Evolutionary conservation across 2,113 vertebrate species (phyloP), one percentile per base, ranked within the genome.

Genomic region (Callipepla squamata): DNA sequence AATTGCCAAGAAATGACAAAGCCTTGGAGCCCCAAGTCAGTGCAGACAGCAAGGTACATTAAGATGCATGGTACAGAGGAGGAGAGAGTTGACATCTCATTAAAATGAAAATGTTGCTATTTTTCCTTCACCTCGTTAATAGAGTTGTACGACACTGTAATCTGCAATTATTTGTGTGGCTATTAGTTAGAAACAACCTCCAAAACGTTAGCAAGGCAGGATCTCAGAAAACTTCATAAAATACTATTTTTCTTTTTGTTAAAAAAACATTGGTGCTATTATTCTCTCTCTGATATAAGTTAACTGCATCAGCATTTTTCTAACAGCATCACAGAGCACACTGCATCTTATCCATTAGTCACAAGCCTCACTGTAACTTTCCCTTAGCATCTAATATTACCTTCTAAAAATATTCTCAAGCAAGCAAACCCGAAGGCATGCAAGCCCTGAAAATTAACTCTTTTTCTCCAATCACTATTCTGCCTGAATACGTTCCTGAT

Each of bases 31-130:
- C 91, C 92, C 92, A 95, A 96, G 90, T 97, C 94, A 85, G 90
- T n/a, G 45, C 84, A 96, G 96, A 92, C 87, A 94, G 91, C 76
- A 93, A 95, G 94, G 96, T 85, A 92, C 92, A 96, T 96, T 96
- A 95, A 96, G 95, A 97, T 95, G 93, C 96, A 85, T 38, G 34
- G 83, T 91, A 75, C 50, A 87, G 95, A 91, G 80, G 87, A 94
- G 88, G 91, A 94, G 92, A 94, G 65, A 95, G 68, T 55, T 96
- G 95, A 93, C 95, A 96, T 91, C 94, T 97, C 96, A 96, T 97
- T 98, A 97, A 97, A 98, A 97, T 96, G 96, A 97, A 97, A 97
- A 97, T 95, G 96, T 96, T 97, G 92, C 97, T 96, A 84, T 98
- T 97, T 98, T 97, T 95, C 93, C 90, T 96, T 97, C 95, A 96